These are phyloP conservation scores for Myiopsitta monachus DNA, from an alignment of 2,113 vertebrate species.

Conservation along the genomic window DNA sequence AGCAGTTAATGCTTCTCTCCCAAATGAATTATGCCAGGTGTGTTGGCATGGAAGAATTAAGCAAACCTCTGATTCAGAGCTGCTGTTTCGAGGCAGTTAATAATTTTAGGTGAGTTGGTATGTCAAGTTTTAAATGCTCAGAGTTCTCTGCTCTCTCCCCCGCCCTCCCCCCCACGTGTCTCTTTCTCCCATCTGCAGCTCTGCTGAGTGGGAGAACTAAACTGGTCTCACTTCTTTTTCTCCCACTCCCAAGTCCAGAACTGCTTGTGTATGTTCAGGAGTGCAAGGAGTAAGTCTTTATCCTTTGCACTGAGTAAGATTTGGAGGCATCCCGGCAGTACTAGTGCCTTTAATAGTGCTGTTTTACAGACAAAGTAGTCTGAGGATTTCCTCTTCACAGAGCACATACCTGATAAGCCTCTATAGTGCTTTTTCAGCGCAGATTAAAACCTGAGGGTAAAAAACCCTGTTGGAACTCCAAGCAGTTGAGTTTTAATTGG, in stretches of 20 bases:
- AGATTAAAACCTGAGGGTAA: neutral
- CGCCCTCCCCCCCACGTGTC: accelerated
- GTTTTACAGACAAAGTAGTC: too few species aligned
- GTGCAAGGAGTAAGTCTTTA: neutral
- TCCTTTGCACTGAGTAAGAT: neutral
- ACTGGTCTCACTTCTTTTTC: neutral
- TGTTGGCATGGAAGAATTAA: neutral
- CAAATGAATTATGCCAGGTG: neutral
- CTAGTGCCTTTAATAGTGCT: neutral
- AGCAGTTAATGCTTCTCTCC: neutral
- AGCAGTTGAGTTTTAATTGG: neutral
- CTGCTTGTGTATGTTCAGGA: too few species aligned
- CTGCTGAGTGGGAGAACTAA: neutral
- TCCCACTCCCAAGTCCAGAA: neutral
- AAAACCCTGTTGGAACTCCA: neutral
- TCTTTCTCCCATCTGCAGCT: neutral
- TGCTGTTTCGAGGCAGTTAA: neutral
- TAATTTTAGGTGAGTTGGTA: neutral
- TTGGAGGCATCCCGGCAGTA: neutral
- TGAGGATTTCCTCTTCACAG: neutral
- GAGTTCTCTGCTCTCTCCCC: neutral
- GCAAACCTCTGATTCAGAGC: neutral
- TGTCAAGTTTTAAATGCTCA: neutral
- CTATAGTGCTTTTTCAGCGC: neutral
- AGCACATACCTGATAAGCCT: neutral